A percentile compares a stretch with the other conserved stretches of the same genome.
Evolutionary conservation across 2,888 invertebrate species (phyloP).

Genomic region (Gymnocheta viridis): DNA sequence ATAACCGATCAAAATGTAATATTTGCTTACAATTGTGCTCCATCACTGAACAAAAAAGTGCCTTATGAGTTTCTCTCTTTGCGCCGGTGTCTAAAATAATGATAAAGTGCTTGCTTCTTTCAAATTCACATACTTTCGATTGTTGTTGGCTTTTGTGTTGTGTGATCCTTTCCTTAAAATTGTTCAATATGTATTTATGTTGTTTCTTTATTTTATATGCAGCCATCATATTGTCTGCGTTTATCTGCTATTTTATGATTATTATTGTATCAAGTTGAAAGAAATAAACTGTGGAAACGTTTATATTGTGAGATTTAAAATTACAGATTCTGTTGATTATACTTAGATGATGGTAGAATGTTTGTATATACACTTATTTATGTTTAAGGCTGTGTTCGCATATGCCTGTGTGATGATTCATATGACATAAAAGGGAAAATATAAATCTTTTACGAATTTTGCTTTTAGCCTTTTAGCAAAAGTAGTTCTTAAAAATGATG

Average conservation of each 20-base stretch:
- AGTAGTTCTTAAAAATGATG: neutral
- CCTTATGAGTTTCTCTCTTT: no score
- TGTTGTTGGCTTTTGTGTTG: neutral
- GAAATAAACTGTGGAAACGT: conserved; percentile 47
- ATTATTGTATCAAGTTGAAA: conserved; percentile 49
- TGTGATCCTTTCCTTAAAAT: conserved; percentile 2
- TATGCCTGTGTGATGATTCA: neutral
- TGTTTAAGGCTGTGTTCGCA: no score
- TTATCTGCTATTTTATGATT: conserved; percentile 52
- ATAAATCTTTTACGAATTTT: neutral
- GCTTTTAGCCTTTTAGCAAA: neutral
- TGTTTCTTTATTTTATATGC: conserved; percentile 36
- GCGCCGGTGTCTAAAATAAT: no score
- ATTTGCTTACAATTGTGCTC: no score
- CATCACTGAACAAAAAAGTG: no score
- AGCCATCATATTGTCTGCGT: conserved; percentile 41
- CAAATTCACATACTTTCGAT: neutral
- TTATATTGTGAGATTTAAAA: conserved; percentile 44
- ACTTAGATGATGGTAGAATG: neutral
- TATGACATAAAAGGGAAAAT: neutral
- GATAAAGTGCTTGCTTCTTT: no score
- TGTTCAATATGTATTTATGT: conserved; percentile 4
- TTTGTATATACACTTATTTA: neutral
- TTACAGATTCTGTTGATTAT: conserved; percentile 42
- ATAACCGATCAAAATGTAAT: no score